These are phyloP conservation scores for Eupithecia abbreviata DNA, from an alignment of 2,888 invertebrate species.

Conservation along the genomic window DNA sequence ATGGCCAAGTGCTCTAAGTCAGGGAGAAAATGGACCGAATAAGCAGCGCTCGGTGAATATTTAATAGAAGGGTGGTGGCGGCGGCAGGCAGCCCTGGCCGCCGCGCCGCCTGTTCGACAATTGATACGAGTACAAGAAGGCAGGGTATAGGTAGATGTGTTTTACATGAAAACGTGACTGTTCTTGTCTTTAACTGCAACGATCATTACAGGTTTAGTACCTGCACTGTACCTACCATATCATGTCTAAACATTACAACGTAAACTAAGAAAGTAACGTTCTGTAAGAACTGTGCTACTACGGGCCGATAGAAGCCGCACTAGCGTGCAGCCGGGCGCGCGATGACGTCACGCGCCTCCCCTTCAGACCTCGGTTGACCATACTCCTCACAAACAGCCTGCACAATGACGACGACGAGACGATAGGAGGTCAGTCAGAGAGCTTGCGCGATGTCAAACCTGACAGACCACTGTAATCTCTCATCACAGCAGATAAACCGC, in stretches of 20 bases:
- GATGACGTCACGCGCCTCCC: constrained; percentile 32
- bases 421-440: no score
- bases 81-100: constrained; percentile 12
- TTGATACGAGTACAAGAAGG: neutral
- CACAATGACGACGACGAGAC: no score
- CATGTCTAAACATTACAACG: neutral
- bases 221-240: neutral
- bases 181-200: neutral
- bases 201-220: neutral
- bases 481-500: neutral
- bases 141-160: neutral
- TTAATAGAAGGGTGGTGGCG: constrained; percentile 16
- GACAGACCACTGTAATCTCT: no score
- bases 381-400: no score
- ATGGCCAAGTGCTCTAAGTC: constrained; percentile 13
- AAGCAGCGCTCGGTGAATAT: constrained; percentile 28
- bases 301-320: neutral
- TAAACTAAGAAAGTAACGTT: neutral
- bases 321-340: neutral
- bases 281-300: neutral
- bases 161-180: neutral
- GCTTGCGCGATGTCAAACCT: neutral
- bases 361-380: neutral
- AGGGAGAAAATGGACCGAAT: constrained; percentile 10
- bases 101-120: neutral